A percentile compares a stretch with the other conserved stretches of the same genome.
These are phyloP conservation scores for Sciurus carolinensis DNA, from an alignment of 2,797 vertebrate genomes.

Conservation along the genomic window DNA sequence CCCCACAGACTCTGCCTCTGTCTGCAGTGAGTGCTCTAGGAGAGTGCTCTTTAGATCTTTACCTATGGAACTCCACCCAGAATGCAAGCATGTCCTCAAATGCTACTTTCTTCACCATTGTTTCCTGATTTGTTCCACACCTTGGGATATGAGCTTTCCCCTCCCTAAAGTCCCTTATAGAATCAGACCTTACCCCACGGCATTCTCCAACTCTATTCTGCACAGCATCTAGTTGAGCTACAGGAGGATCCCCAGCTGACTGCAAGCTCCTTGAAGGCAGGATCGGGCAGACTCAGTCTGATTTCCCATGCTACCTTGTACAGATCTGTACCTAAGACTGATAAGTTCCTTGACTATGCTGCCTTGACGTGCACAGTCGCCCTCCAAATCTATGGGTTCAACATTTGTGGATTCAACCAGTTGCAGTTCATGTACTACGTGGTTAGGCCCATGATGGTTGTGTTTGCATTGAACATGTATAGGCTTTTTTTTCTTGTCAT, in stretches of 20 bases:
- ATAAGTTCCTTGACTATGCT: background rate
- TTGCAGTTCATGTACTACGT: background rate
- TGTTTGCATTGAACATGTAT: background rate
- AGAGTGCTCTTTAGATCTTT: background rate
- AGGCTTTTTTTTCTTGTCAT: background rate
- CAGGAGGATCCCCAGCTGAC: background rate
- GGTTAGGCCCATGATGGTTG: background rate
- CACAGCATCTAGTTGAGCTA: background rate
- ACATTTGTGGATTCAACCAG: background rate
- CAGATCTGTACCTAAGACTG: background rate
- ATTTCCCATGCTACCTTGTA: background rate
- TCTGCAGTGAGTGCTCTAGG: background rate
- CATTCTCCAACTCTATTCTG: background rate
- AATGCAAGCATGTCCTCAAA: background rate
- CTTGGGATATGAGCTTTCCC: background rate
- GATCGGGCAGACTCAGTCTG: background rate
- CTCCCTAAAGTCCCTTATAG: background rate
- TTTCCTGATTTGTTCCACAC: background rate
- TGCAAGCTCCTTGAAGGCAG: background rate
- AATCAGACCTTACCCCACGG: background rate
- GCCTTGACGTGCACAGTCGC: background rate
- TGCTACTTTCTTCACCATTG: background rate
- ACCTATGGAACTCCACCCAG: background rate
- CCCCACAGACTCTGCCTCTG: background rate
- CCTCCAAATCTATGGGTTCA: background rate